These are phyloP conservation scores for Musca domestica DNA, from an alignment of 1,140 invertebrate species.

Conservation along the genomic window DNA sequence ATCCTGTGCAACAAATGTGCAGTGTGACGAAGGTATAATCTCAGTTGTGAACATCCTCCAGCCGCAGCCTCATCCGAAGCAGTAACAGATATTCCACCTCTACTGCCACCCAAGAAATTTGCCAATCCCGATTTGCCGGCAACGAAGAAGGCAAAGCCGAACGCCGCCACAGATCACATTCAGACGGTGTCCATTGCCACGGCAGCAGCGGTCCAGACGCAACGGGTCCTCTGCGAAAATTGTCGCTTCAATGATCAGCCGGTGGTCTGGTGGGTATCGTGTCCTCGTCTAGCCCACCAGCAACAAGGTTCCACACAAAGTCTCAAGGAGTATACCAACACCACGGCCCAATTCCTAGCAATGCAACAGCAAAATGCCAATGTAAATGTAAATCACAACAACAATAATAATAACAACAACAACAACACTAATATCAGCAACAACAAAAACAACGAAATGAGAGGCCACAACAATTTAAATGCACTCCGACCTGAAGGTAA, in stretches of 20 bases:
- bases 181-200: constrained; percentile 19
- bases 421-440: neutral
- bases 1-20: constrained; percentile 50
- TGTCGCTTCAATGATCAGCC: constrained; percentile 51
- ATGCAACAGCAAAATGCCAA: neutral
- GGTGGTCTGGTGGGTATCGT: constrained; percentile 50
- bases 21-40: constrained; percentile 53
- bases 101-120: neutral
- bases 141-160: neutral
- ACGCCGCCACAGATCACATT: neutral
- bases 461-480: no score
- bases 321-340: neutral
- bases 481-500: no score
- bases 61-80: neutral
- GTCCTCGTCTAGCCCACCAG: constrained; percentile 38
- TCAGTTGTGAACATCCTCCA: constrained; percentile 47
- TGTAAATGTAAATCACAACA: neutral
- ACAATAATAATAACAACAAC: neutral
- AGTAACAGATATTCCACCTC: neutral
- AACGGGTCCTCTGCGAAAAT: constrained; percentile 42
- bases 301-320: constrained; percentile 24
- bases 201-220: constrained; percentile 27
- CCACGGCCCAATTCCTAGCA: neutral
- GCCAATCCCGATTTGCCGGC: neutral
- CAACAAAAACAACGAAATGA: neutral